Evolutionary conservation across 2,888 invertebrate species (phyloP).

Genomic region (Dusona sp.): DNA sequence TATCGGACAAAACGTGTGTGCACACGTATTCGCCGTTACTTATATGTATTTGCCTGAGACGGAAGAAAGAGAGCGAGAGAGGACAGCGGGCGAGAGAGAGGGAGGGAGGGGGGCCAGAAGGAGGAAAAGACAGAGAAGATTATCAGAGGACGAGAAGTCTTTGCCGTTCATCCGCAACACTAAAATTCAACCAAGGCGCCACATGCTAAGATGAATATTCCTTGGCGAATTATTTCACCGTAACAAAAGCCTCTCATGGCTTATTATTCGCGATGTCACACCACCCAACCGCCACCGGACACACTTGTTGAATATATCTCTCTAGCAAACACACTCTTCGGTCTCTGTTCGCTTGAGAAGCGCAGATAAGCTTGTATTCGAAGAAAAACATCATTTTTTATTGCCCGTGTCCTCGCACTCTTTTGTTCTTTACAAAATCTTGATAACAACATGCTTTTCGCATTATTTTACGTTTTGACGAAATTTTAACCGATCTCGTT

Average conservation of each 20-base stretch:
- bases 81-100: background rate
- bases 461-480: no score
- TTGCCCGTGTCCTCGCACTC: background rate
- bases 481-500: background rate
- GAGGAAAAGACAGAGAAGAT: background rate
- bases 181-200: constrained; percentile 48
- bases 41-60: constrained; percentile 37
- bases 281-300: constrained; percentile 3
- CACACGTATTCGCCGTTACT: constrained; percentile 53
- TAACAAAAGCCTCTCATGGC: constrained; percentile 20
- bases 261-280: constrained; percentile 31
- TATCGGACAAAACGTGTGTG: constrained; percentile 61
- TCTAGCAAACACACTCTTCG: background rate
- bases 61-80: constrained; percentile 11
- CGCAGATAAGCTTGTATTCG: background rate
- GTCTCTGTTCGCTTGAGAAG: background rate
- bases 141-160: constrained; percentile 50
- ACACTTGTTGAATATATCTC: constrained; percentile 25
- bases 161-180: constrained; percentile 49
- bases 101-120: background rate
- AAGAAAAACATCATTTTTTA: background rate
- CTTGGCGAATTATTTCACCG: constrained; percentile 45
- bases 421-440: background rate
- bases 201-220: constrained; percentile 55
- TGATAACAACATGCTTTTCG: background rate